Base-by-base conservation (phyloP, 1,140 invertebrate species). In the Heliconius nattereri region DNA sequence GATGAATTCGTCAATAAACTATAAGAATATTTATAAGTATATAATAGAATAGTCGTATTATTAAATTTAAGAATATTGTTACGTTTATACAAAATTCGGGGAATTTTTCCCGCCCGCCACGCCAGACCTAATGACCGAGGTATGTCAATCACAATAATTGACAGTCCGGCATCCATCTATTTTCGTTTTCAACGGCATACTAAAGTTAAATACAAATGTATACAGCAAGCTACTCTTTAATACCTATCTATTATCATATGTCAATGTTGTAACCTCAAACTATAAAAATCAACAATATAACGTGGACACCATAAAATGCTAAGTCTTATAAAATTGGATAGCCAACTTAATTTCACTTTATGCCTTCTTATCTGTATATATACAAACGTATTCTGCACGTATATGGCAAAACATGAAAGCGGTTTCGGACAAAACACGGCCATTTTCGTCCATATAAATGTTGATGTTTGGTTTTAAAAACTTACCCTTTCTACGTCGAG, bases 181-280 rank as follows among this genome's bases (percentile, higher is more conserved):
- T 93, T 92, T 90, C 54, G 90, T 87, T 86, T 81, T 75, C 70
- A 73, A 73, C 76, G 79, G 49, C 66, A 77, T 72, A 49, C 52
- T 49, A 60, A 76, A 35, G 52, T 70, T 73, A 81, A 83, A 81
- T 52, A 40, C 57, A 32, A 76, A 23, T 76, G 57, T 76, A 71
- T 71, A 72, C 75, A 20, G 37, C 54, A 60, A 75, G 54, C 74
- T 20, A 84, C 78, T 52, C 57, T 81, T 82, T 84, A 85, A 85
- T 83, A 85, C 80, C 78, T 82, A 76, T 78, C 79, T 71, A 79
- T 86, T 87, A 83, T 88, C 87, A 89, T 84, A 86, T 92, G 90
- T 91, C 90, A 92, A 92, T 88, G 90, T 87, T 78, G 90, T 94
- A 94, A 94, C 92, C 92, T 94, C 91, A 92, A 94, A 93, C 83